Base-by-base conservation (phyloP, 2,888 invertebrate species). In the Pristionchus japonicus region DNA sequence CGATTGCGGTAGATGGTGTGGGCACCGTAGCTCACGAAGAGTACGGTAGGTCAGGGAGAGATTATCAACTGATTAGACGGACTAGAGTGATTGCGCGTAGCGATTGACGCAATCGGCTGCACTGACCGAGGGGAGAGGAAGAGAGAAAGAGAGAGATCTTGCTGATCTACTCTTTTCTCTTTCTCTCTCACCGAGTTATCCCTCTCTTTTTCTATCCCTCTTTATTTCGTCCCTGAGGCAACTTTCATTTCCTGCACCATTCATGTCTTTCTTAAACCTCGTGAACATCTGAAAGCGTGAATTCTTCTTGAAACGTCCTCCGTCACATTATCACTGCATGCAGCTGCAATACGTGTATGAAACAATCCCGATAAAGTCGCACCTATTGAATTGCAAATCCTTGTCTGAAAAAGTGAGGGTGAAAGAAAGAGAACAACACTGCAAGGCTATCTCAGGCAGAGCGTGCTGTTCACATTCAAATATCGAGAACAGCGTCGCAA, bases 31-130 rank as follows among this genome's bases (percentile, higher is more conserved):
- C 57, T 57, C 57, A 57, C 57, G 23, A 4, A 20, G n/a, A 57
- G 57, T 34, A 70, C 70, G 37, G 31, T 70, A 34, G 70, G 37
- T 70, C 37, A 70, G 9, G 70, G 6, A 31, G 15, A 15, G 43
- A 27, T 23, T 77, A 43, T 77, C 77, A 47, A n/a, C 77, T 40
- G 77, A 77, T 77, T 77, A 47, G 9, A 23, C 17, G 13, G 77
- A n/a, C n/a, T 43, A 47, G 77, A 43, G 77, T 77, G 77, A 77
- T 77, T 77, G 27, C 43, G 77, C 27, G 77, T 47, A 27, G 13
- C 77, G 43, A 77, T 43, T n/a, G 77, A 43, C n/a, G 77, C 77
- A 77, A 77, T 67, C 6, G 37, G 47, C n/a, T 23, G 70, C 70
- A 74, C 70, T 43, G n/a, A n/a, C n/a, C n/a, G n/a, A n/a, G n/a